Evolutionary conservation across 2,113 vertebrate species (phyloP).

Genomic region (Vombatus ursinus): DNA sequence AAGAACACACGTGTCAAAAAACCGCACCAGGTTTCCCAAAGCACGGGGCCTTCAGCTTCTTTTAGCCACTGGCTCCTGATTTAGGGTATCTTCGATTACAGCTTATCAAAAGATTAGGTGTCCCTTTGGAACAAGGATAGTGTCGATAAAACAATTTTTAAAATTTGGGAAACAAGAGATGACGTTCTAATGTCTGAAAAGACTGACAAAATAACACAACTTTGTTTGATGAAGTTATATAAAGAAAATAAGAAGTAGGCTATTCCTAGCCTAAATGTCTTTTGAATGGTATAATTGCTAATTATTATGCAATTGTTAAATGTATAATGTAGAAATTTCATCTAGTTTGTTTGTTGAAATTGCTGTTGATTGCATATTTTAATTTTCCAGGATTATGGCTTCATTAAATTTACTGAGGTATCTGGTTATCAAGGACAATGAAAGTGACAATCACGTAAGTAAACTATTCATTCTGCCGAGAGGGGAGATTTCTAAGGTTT

Average conservation of each 20-base stretch:
- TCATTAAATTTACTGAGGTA: conserved; percentile 94
- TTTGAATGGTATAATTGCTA: conserved; percentile 6
- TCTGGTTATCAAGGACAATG: conserved; percentile 90
- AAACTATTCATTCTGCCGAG: conserved; percentile 29
- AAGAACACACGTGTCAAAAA: not conserved
- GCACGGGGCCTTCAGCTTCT: not conserved
- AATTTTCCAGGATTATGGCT: conserved; percentile 92
- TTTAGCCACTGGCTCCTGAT: not conserved
- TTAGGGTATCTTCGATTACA: not conserved
- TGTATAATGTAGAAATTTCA: conserved; percentile 9
- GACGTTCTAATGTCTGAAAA: conserved; percentile 35
- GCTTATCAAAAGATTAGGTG: not conserved
- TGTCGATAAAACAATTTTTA: conserved; percentile 38
- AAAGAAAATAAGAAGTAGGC: not conserved
- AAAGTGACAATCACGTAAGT: conserved; percentile 92
- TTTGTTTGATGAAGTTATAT: conserved; percentile 57
- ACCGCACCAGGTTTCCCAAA: not conserved
- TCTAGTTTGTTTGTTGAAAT: conserved; percentile 47
- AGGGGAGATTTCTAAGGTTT: conserved; percentile 8
- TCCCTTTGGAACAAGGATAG: not conserved
- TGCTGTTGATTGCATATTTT: conserved; percentile 60
- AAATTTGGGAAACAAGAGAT: conserved; percentile 47
- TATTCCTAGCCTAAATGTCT: conserved; percentile 21
- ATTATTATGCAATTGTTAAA: conserved; percentile 22
- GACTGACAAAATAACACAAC: not conserved